Base-by-base conservation (phyloP, 1,140 invertebrate species). In the Drosophila chauvacae region DNA sequence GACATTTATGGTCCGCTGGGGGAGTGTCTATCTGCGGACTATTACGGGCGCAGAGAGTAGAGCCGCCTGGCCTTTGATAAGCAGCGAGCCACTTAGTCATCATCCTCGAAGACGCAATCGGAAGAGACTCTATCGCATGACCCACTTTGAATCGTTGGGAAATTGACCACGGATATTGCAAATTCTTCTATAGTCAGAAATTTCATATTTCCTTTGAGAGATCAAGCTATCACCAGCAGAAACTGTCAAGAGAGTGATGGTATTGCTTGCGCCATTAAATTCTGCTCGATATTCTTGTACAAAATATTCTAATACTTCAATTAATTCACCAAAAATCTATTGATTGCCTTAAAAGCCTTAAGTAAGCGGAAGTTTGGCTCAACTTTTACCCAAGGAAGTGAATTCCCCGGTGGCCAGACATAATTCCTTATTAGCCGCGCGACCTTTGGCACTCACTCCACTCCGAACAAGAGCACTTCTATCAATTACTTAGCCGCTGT, bases 21-120 rank as follows among this genome's bases (percentile, higher is more conserved):
- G 18, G 42, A 11, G 50, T 28, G 30, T 41, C 35, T 39, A 69
- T 69, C 64, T 47, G n/a, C 10, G 42, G 16, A 41, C 42, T 71
- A 55, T 28, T 55, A 18, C 33, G 26, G 13, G n/a, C 18, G 44
- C 28, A n/a, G 1, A 45, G 35, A n/a, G 26, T 39, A 53, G 20
- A 30, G 28, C 28, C 23, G 35, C 33, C 20, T 50, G 48, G 63
- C 66, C 63, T 70, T 47, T 69, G 66, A 70, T 70, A 70, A 70
- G 62, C 41, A 23, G 59, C 7, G 4, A n/a, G 20, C 61, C 53
- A 56, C 48, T 70, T 68, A 69, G 39, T 70, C 66, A 70, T 56
- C 48, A 30, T 41, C 59, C 65, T 33, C 30, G 26, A 14, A 69
- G 37, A 28, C 30, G 66, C 58, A 39, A 33, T 53, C 60, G 56